Conservation (phyloP, 1,140 invertebrate species). For the Mamestra configurata region DNA sequence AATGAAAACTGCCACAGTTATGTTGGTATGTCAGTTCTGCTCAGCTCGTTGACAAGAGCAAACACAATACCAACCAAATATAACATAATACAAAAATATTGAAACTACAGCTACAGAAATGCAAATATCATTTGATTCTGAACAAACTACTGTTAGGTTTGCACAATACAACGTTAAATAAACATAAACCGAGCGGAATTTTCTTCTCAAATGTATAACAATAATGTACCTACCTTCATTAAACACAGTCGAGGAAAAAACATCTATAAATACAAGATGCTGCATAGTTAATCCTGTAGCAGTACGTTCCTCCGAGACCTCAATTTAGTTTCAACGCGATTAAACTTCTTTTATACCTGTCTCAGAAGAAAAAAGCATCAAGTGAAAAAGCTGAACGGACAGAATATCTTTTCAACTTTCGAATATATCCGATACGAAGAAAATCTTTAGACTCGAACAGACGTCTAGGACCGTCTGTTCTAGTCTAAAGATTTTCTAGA, state of each 20-base stretch:
- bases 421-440: conserved; percentile 17
- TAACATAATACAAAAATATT: too few relatives aligned
- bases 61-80: too few relatives aligned
- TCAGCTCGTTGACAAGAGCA: too few relatives aligned
- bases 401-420: conserved; percentile 2
- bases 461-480: too few relatives aligned
- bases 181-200: too few relatives aligned
- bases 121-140: too few relatives aligned
- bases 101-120: too few relatives aligned
- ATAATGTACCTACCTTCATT: neutral
- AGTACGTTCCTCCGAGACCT: neutral
- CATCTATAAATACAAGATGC: neutral
- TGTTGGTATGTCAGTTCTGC: too few relatives aligned
- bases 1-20: too few relatives aligned
- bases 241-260: neutral
- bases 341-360: neutral
- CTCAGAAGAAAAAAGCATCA: neutral
- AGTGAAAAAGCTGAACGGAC: neutral
- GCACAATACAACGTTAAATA: too few relatives aligned
- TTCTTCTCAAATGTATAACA: neutral
- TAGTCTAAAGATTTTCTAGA: too few relatives aligned
- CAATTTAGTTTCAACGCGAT: neutral
- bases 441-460: neutral
- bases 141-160: too few relatives aligned
- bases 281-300: neutral